phyloP scores from a whole-genome alignment of 1,140 invertebrate species.

The Proales similis region DNA sequence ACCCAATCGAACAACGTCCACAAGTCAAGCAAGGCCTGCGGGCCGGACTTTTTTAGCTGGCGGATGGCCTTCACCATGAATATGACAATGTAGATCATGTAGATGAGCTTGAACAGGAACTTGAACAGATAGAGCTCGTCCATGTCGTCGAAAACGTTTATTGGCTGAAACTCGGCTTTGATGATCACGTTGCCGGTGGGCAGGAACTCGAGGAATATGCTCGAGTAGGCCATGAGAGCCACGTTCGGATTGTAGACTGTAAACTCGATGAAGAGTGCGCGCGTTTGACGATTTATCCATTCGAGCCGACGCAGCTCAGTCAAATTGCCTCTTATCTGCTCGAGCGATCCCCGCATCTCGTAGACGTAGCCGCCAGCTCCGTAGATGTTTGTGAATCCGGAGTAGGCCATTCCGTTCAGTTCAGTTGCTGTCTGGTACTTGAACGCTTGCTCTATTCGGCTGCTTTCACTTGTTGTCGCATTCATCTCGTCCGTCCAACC shows the following conservation, averaged over 20 bases:
- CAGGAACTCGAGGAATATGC: constrained; percentile 55
- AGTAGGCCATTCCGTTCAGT: constrained; percentile 53
- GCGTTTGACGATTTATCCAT: constrained; percentile 59
- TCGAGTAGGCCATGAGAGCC: constrained; percentile 56
- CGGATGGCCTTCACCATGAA: constrained; percentile 54
- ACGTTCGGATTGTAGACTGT: constrained; percentile 58
- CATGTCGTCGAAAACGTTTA: constrained; percentile 43
- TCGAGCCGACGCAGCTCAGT: constrained; percentile 49
- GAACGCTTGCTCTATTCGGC: constrained; percentile 9
- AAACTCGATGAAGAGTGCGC: constrained; percentile 59
- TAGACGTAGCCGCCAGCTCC: constrained; percentile 58
- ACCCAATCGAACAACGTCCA: constrained; percentile 54
- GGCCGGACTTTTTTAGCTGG: constrained; percentile 41
- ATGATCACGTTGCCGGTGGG: constrained; percentile 55
- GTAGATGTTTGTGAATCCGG: constrained; percentile 54
- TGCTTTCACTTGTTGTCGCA: not conserved
- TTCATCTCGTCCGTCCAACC: not conserved
- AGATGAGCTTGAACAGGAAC: constrained; percentile 50
- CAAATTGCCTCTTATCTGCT: constrained; percentile 48
- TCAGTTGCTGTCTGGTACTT: constrained; percentile 39
- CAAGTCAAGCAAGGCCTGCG: constrained; percentile 50
- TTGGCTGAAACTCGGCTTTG: constrained; percentile 55
- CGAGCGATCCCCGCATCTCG: constrained; percentile 49
- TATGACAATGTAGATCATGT: constrained; percentile 53
- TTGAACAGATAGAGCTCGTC: constrained; percentile 46